A percentile compares a stretch with the other conserved stretches of the same genome.
Conservation (phyloP, 2,797 vertebrate genomes). For the Acrocephalus scirpaceus region DNA sequence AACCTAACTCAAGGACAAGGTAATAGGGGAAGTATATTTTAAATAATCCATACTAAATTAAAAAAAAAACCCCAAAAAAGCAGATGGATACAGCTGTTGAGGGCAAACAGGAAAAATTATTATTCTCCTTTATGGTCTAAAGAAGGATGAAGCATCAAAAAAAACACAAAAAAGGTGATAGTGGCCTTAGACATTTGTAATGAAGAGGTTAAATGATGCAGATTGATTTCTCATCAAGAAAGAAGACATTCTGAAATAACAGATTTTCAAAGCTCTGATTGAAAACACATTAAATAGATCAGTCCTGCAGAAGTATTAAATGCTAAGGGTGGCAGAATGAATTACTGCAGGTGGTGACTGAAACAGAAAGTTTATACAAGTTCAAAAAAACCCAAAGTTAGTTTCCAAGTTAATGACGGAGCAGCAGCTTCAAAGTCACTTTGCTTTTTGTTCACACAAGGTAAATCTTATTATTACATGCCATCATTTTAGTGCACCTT, state of each 20-base stretch:
- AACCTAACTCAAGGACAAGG: not conserved
- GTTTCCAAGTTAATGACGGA: not conserved
- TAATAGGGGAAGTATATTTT: not conserved
- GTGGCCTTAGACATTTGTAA: not conserved
- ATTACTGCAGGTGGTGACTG: not conserved
- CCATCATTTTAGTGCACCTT: not conserved
- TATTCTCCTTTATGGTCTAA: not conserved
- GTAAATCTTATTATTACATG: not conserved
- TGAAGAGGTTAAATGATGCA: not conserved
- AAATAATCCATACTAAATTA: not conserved
- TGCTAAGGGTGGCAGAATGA: not conserved
- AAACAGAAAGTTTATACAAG: not conserved
- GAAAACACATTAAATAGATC: not conserved
- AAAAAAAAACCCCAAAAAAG: not conserved
- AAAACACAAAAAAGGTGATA: not conserved
- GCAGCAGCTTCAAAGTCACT: not conserved
- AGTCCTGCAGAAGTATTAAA: not conserved
- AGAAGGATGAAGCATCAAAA: not conserved
- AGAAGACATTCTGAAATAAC: not conserved
- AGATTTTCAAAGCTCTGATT: not conserved
- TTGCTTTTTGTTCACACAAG: not conserved
- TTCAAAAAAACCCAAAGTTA: not conserved
- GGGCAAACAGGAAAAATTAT: not conserved
- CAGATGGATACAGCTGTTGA: not conserved
- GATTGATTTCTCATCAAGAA: not conserved